Evolutionary conservation across 2,888 invertebrate genomes (phyloP).

Genomic region (Sympetrum striolatum): DNA sequence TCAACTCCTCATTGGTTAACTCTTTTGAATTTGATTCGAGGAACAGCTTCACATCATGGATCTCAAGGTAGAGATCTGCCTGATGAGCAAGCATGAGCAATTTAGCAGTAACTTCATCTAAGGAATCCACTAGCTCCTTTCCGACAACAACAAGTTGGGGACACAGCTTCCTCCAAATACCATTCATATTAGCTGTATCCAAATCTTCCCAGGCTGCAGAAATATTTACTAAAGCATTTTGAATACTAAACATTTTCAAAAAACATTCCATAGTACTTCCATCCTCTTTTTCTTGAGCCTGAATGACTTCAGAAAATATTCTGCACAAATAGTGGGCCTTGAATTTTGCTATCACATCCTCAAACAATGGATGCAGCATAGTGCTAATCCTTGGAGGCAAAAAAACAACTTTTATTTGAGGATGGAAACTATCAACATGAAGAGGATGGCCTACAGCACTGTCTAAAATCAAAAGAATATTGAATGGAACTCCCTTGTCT

Average conservation of each 20-base stretch:
- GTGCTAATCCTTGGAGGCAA: conserved; percentile 50
- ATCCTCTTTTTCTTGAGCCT: not conserved
- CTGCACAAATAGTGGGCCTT: conserved; percentile 39
- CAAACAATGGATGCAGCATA: conserved; percentile 36
- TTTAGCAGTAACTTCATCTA: not conserved
- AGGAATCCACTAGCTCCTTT: not conserved
- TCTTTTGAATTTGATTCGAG: not conserved
- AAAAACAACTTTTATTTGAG: conserved; percentile 42
- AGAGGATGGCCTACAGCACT: conserved; percentile 51
- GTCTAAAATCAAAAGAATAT: conserved; percentile 51
- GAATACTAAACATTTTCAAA: not conserved
- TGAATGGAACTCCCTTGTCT: conserved; percentile 51
- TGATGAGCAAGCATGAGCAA: not conserved
- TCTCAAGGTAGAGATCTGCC: not conserved
- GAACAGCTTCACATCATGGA: not conserved
- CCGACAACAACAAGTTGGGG: not conserved
- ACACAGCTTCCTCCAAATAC: conserved; percentile 1
- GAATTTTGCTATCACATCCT: conserved; percentile 45
- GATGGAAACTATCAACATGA: not conserved
- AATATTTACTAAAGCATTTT: not conserved
- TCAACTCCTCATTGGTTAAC: not conserved
- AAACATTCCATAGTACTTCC: not conserved
- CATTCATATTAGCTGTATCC: not conserved
- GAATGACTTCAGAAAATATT: conserved; percentile 21
- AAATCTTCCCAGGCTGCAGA: not conserved